Conservation (phyloP, 2,888 invertebrate genomes). For the Cheiracanthium punctorium region DNA sequence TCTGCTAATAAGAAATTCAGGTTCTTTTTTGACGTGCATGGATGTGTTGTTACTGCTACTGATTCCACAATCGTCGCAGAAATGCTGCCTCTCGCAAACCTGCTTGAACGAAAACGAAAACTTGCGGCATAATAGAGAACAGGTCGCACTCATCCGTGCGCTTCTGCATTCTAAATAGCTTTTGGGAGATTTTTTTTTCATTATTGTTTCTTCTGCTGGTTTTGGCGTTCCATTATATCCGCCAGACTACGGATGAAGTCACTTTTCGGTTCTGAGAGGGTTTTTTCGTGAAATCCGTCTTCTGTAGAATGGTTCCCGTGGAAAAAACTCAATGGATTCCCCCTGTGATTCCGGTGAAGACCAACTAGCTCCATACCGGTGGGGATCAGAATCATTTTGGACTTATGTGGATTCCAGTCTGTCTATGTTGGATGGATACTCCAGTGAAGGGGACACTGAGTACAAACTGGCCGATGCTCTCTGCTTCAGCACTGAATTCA, state of each 20-base stretch:
- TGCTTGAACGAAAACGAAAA: slow-evolving; percentile 4
- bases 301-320: background rate
- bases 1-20: too few species aligned
- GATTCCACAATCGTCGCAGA: background rate
- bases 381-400: slow-evolving; percentile 53
- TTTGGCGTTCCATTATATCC: background rate
- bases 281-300: background rate
- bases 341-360: background rate
- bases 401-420: slow-evolving; percentile 32
- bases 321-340: background rate
- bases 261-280: background rate
- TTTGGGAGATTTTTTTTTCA: background rate
- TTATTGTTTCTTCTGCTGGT: background rate
- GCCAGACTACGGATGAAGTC: background rate
- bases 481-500: slow-evolving; percentile 50
- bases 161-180: background rate
- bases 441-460: slow-evolving; percentile 15
- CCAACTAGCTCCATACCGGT: background rate
- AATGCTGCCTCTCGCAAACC: background rate
- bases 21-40: too few species aligned
- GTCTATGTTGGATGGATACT: background rate
- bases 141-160: slow-evolving; percentile 5
- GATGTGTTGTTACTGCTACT: too few species aligned
- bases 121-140: background rate
- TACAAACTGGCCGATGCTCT: slow-evolving; percentile 32